Percentiles rank a stretch among this genome's conserved stretches.
phyloP scores from a whole-genome alignment of 2,113 vertebrate genomes.

The Amphiprion ocellaris region DNA sequence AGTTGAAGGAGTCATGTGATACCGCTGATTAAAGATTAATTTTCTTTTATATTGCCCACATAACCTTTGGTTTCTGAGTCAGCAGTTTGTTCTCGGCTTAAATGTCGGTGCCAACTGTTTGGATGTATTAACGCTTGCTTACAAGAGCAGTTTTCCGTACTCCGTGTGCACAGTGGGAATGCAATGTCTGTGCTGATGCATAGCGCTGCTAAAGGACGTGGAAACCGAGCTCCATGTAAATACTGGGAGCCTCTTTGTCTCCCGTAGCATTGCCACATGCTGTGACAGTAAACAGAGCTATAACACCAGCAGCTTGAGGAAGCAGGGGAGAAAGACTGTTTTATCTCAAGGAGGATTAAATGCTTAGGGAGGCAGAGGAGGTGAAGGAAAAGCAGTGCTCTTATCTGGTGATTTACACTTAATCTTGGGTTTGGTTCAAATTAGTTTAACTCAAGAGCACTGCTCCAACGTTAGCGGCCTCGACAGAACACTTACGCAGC shows the following conservation, averaged over 20 bases:
- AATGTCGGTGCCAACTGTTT: slow-evolving; percentile 25
- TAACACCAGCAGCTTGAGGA: slow-evolving; percentile 9
- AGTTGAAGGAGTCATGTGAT: neutral
- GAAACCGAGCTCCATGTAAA: neutral
- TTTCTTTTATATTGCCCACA: neutral
- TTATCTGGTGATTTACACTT: slow-evolving; percentile 25
- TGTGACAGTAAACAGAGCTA: neutral
- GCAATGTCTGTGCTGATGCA: slow-evolving; percentile 9
- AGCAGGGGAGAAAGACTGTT: slow-evolving; percentile 18
- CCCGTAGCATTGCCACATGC: neutral
- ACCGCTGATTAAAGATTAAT: too few species aligned
- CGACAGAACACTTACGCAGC: neutral
- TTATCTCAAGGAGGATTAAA: slow-evolving; percentile 58
- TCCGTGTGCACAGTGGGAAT: neutral
- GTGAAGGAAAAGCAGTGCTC: slow-evolving; percentile 35
- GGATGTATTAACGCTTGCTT: slow-evolving; percentile 4
- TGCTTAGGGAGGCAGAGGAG: slow-evolving; percentile 37
- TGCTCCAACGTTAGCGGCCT: neutral
- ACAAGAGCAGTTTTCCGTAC: neutral
- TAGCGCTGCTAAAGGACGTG: neutral
- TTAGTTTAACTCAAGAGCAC: slow-evolving; percentile 16
- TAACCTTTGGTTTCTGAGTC: slow-evolving; percentile 3
- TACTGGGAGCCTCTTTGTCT: slow-evolving; percentile 21
- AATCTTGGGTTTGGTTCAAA: slow-evolving; percentile 35
- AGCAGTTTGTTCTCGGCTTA: slow-evolving; percentile 15